Conservation (phyloP, 1,140 invertebrate genomes). For the Saxidomus purpurata region DNA sequence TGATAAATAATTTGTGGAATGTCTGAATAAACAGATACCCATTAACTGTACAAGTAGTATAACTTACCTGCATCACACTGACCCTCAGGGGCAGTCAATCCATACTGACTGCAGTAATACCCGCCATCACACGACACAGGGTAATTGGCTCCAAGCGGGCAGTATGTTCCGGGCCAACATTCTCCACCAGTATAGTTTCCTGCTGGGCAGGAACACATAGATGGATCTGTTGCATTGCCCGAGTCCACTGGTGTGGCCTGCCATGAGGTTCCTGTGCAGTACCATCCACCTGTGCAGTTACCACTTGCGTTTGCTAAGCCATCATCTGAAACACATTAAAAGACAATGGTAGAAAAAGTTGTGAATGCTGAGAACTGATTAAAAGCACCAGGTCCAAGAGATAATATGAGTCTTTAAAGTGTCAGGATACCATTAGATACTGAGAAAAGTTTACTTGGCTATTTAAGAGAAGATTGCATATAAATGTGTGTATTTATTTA, state of each 20-base stretch:
- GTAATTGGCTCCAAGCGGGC: conserved; percentile 78
- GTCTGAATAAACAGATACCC: too few relatives aligned
- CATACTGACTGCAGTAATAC: conserved; percentile 79
- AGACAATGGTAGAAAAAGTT: too few relatives aligned
- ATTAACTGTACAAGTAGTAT: too few relatives aligned
- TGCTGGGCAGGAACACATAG: conserved; percentile 80
- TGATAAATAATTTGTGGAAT: too few relatives aligned
- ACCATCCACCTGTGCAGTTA: conserved; percentile 83
- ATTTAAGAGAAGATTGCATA: too few relatives aligned
- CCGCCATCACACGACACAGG: conserved; percentile 80
- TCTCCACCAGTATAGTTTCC: conserved; percentile 83
- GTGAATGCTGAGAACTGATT: too few relatives aligned
- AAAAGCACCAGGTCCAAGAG: too few relatives aligned
- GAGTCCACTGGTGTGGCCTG: conserved; percentile 74
- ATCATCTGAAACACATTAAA: conserved; percentile 75
- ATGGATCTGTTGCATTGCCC: conserved; percentile 74
- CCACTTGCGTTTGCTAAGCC: conserved; percentile 78
- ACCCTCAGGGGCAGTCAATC: conserved; percentile 77
- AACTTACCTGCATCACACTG: conserved; percentile 78
- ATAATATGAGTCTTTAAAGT: too few relatives aligned
- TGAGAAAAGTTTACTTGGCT: too few relatives aligned
- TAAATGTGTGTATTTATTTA: too few relatives aligned
- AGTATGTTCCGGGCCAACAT: conserved; percentile 85
- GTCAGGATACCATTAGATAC: too few relatives aligned
- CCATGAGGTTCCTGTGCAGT: conserved; percentile 82